phyloP scores from a whole-genome alignment of 2,797 vertebrate species.

The Catamblyrhynchus diadema region DNA sequence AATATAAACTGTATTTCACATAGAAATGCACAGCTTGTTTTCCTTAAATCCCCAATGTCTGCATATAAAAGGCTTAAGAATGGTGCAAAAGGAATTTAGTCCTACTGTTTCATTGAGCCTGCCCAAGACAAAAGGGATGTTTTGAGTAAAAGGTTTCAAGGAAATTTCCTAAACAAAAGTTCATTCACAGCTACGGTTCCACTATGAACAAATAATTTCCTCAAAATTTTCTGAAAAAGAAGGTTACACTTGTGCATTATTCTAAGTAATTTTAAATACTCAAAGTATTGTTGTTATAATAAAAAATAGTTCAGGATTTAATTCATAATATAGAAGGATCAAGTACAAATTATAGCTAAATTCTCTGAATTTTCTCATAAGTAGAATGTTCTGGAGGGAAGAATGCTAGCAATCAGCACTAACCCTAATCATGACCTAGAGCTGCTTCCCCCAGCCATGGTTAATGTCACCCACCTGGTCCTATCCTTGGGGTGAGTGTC shows the following conservation, averaged over 20 bases:
- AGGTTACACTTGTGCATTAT: not conserved
- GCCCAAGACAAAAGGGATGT: not conserved
- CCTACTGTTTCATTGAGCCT: not conserved
- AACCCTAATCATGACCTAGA: not conserved
- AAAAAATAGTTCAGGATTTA: not conserved
- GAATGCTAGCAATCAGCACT: not conserved
- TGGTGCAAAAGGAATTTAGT: not conserved
- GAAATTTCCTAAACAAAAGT: not conserved
- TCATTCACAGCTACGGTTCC: not conserved
- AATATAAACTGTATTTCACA: not conserved
- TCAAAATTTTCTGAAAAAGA: not conserved
- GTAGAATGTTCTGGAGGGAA: not conserved
- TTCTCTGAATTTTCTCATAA: not conserved
- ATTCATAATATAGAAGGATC: not conserved
- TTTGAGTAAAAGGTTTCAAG: not conserved
- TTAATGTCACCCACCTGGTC: not conserved
- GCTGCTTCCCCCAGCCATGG: rapidly evolving
- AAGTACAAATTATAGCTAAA: not conserved
- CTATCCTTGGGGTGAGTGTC: not conserved
- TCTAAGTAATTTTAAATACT: not conserved
- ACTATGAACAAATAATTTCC: not conserved
- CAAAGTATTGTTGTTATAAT: not conserved
- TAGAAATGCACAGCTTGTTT: not conserved
- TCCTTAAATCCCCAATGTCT: not conserved
- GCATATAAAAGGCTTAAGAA: not conserved